Base-by-base conservation (phyloP, 2,113 vertebrate species). In the Melanocharis versteri region DNA sequence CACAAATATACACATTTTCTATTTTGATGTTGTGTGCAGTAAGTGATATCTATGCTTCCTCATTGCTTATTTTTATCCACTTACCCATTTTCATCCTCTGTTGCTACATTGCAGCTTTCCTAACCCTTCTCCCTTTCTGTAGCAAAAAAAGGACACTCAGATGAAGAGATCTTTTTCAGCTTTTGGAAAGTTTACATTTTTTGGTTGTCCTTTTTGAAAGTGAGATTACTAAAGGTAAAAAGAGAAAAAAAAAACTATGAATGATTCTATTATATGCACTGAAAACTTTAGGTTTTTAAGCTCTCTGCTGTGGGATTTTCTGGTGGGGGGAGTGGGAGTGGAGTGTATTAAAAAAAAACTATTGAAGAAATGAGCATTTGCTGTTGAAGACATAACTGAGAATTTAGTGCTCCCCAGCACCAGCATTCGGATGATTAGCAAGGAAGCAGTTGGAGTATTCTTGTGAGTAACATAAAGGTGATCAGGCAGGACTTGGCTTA, bases 31-130 rank as follows among this genome's bases (percentile, higher is more conserved):
- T 62, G 48, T 39, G 15, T 80, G 58, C 57, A n/a, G 65, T 83
- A 90, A 87, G 61, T 60, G 65, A 51, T 69, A 81, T 35, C n/a
- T 89, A 7, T 56, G 87, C 35, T 88, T 93, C 31, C 42, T 68
- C 60, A 33, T n/a, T 40, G 35, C 53, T 93, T 96, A 92, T 96
- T 94, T 93, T 94, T 93, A 89, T 87, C 58, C 2, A 2, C 47
- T 86, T 73, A 73, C 33, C 30, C 23, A 42, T 94, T 87, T 89
- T 70, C 19, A 6, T 82, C 27, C 56, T 79, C 81, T 83, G 33
- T 83, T 88, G 50, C 92, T 87, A 62, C 33, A 64, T 45, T 69
- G 19, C 33, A 81, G 72, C 51, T 92, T 92, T 89, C 53, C 37
- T 91, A 93, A 84, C 45, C 30, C 56, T 81, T 83, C n/a, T 89